Conservation (phyloP, 2,113 vertebrate genomes). For the Silurus meridionalis region DNA sequence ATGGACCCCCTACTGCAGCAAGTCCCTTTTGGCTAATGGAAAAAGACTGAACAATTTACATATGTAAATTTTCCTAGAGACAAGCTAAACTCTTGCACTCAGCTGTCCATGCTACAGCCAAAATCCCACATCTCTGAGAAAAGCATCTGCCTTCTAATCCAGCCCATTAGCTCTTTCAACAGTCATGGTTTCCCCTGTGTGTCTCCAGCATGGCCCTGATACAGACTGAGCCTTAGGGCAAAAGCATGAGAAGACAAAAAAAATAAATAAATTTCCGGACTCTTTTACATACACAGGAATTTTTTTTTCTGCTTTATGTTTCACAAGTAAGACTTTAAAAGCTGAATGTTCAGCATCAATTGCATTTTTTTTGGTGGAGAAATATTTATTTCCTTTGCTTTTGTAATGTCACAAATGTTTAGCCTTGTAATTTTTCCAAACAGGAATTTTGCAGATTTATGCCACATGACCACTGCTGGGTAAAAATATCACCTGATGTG, state of each 20-base stretch:
- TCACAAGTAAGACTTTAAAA: neutral
- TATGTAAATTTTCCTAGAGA: conserved; percentile 14
- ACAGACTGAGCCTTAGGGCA: conserved; percentile 6
- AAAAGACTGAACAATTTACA: conserved; percentile 3
- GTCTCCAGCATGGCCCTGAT: conserved; percentile 27
- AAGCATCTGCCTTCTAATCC: conserved; percentile 31
- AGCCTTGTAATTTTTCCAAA: neutral
- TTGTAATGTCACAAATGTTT: neutral
- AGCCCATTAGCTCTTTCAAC: conserved; percentile 19
- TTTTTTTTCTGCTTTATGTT: neutral
- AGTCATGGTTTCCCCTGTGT: neutral
- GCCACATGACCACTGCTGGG: conserved; percentile 30
- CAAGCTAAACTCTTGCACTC: conserved; percentile 29
- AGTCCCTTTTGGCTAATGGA: neutral
- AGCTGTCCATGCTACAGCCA: neutral
- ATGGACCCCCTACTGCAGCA: neutral
- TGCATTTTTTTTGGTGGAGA: neutral
- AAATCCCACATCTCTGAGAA: conserved; percentile 25
- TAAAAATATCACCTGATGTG: conserved; percentile 40
- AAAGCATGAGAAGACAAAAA: conserved; percentile 10
- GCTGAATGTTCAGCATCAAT: neutral
- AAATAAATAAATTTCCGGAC: neutral
- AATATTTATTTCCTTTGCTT: neutral
- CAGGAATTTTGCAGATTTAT: conserved; percentile 8
- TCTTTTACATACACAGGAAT: neutral